Evolutionary conservation across 2,113 vertebrate genomes (phyloP).

Genomic region (Chlorocebus sabaeus): DNA sequence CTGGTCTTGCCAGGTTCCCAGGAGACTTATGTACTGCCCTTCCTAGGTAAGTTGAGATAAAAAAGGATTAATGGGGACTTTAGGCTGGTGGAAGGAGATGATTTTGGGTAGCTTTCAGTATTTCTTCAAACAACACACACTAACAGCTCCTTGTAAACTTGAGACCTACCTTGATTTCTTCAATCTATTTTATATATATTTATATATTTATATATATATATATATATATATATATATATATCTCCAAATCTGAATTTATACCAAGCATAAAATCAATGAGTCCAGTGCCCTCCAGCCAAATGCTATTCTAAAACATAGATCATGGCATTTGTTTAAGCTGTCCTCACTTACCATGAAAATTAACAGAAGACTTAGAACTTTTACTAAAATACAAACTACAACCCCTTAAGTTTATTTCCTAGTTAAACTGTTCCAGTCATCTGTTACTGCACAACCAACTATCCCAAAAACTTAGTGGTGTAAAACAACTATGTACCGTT

Average conservation of each 20-base stretch:
- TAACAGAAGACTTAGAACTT: background rate
- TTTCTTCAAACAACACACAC: background rate
- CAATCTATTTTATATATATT: background rate
- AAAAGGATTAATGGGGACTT: background rate
- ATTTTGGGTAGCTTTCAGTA: background rate
- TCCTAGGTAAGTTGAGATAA: background rate
- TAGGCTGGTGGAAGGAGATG: background rate
- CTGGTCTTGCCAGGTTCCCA: background rate
- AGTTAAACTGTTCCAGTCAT: background rate
- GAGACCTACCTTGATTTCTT: background rate
- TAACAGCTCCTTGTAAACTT: background rate
- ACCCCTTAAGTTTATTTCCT: background rate
- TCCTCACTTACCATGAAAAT: conserved; percentile 22
- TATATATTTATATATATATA: background rate
- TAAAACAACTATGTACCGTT: background rate
- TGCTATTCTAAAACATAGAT: conserved; percentile 7
- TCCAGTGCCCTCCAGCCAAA: background rate
- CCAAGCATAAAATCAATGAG: background rate
- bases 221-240: background rate
- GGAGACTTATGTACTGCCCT: background rate
- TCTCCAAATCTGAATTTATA: background rate
- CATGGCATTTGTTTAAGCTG: background rate
- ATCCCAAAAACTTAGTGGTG: background rate
- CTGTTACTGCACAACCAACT: background rate
- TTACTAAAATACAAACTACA: background rate